These are phyloP conservation scores for Brachymystax lenok DNA, from an alignment of 2,797 vertebrate genomes.

Conservation along the genomic window DNA sequence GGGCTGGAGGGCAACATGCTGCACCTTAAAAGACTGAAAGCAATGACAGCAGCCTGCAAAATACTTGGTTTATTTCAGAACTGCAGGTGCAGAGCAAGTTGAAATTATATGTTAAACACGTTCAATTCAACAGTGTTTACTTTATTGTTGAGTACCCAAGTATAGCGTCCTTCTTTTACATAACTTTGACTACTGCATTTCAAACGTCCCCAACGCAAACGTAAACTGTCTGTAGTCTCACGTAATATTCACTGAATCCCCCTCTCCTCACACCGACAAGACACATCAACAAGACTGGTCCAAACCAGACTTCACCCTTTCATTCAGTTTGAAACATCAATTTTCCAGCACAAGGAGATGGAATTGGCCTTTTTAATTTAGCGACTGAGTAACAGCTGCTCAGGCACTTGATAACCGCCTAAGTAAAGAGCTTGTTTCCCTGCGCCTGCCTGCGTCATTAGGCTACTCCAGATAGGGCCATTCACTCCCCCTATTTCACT, in stretches of 20 bases:
- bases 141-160: not conserved
- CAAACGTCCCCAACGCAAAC: not conserved
- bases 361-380: conserved; percentile 1
- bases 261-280: not conserved
- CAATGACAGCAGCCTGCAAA: not conserved
- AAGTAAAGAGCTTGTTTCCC: conserved; percentile 29
- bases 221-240: not conserved
- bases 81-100: not conserved
- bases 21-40: conserved; percentile 16
- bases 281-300: not conserved
- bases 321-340: not conserved
- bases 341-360: not conserved
- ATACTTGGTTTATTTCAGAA: conserved; percentile 4
- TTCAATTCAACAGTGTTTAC: not conserved
- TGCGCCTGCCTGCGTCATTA: conserved; percentile 52
- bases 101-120: not conserved
- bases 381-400: conserved; percentile 4
- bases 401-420: conserved; percentile 5
- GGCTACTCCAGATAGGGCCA: conserved; percentile 42
- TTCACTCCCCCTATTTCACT: conserved; percentile 47
- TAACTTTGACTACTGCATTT: not conserved
- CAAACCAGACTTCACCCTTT: not conserved
- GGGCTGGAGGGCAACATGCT: conserved; percentile 5
- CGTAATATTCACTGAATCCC: not conserved
- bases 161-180: not conserved